Evolutionary conservation across 2,888 invertebrate species (phyloP), one percentile per base, ranked within the genome.

Genomic region (Leucophenga maculata): DNA sequence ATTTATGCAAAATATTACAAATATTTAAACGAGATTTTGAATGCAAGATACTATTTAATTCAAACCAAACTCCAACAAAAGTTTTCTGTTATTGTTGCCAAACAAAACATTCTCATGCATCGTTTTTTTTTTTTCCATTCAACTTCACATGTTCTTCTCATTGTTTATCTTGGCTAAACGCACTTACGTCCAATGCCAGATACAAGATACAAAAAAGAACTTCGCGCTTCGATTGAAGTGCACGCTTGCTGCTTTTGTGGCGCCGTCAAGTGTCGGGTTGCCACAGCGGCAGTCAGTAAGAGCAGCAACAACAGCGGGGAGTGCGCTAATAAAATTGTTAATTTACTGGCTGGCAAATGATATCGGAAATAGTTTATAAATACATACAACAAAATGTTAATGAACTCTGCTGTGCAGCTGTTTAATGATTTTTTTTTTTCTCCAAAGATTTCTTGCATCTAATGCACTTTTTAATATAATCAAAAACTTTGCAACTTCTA

Each of bases 281-380:
- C 50, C 50, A 60, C 44, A 16, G 44, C 20, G 26, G 2, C 31
- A 26, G 31, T 14, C 39, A 18, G 31, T 31, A 26, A 31, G 14
- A 14, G 60, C 54, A 39, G 20, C 32, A 14, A 11, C 39, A 39
- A 11, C 39, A 39, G 39, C 39, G 11, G 39, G 39, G 3, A 39
- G 39, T n/a, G n/a, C 20, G 26, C 62, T 64, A 64, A 64, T 64
- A 64, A 64, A 64, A 64, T 48, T 46, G 22, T 64, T 64, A 64
- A 64, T 64, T 64, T 64, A 64, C 18, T 64, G 46, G 31, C 46
- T 64, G 20, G 62, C 48, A 46, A 64, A 64, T 64, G 62, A 64
- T 65, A 65, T 52, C n/a, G 32, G 54, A 52, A 52, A 55, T 64
- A 31, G 52, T 65, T 39, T 65, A 54, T 31, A 65, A 65, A 52